Base-by-base conservation (phyloP, 2,888 invertebrate species). In the Sussaba pulchella region DNA sequence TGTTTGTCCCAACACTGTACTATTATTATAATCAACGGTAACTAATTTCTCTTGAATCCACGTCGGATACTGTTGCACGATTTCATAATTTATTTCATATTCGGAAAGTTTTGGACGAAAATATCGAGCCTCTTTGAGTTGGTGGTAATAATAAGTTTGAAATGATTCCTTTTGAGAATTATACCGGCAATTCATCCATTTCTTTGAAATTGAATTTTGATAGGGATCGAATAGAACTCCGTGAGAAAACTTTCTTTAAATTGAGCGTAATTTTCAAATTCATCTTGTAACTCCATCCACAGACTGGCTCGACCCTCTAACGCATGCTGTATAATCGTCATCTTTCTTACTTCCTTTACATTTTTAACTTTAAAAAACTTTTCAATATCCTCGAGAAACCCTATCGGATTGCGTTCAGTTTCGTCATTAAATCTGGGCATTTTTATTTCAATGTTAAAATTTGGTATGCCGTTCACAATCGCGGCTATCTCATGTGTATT, bases 321-420 rank as follows among this genome's bases (percentile, higher is more conserved):
- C 10, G 64, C 69, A 10, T 70, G 24, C 26, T 64, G 64, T 12
- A 78, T 24, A 9, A 78, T 19, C n/a, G 36, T 14, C 47, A 73
- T 19, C 52, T 63, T 61, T 1, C 14, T 39, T 1, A 67, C 24
- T 6, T 54, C 36, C 1, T 39, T 19, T 12, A 81, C 50, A 63
- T 81, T 81, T 76, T 76, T 76, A 0, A 72, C 12, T 50, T 24
- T 59, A 12, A 26, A 69, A 70, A 71, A 66, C 19, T 61, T 67
- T n/a, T 77, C 77, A 26, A 81, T 39, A 0, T 81, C 77, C 10
- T 77, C 69, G 0, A 81, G 41, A 41, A 75, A 79, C 19, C 63
- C 57, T 31, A 31, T 31, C 31, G 31, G 31, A 31, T 31, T 31
- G 31, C 31, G 31, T 31, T 31, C 31, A 6, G 31, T 31, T 31